Base-by-base conservation (phyloP, 2,888 invertebrate species). In the Drosophila limbata region DNA sequence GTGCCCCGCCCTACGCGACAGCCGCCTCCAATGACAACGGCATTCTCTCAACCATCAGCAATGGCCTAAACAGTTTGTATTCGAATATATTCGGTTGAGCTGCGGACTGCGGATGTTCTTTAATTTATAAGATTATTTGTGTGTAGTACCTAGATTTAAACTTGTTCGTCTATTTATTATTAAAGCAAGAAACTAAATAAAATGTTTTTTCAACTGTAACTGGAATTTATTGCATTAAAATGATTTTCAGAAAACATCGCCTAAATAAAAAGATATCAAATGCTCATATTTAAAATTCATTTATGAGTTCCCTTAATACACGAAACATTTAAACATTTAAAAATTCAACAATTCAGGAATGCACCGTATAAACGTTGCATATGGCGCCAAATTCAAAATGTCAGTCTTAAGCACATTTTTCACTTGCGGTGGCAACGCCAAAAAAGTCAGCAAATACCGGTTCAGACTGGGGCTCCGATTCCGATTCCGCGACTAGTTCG, bases 41-140 rank as follows among this genome's bases (percentile, higher is more conserved):
- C 25, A 94, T 97, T 80, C 94, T 97, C 89, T 95, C 96, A 19
- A 95, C 96, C 42, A 94, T 97, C 83, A 95, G 95, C 84, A 96
- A 94, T 90, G 96, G 97, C 17, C 95, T 97, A 87, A 96, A 95
- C 90, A 96, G 94, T 89, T 93, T 97, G 81, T 95, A 97, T 77
- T 95, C 94, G 71, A 96, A 95, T 90, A 94, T 96, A 89, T 96
- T 97, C 86, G 96, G 96, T 90, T 96, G 94, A 92, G 73, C 60
- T 45, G 33, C 28, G 15, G 3, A 33, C 25, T 5, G 6, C 31
- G 35, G 35, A 28, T 51, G 47, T 25, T 50, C 40, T 8, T 37
- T 61, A 60, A 50, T 62, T 51, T 37, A 6, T 77, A 67, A 68
- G 75, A 50, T 77, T 65, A 59, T 64, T 66, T 80, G 45, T 76